Evolutionary conservation across 2,797 vertebrate species (phyloP), one percentile per base, ranked within the genome.

Genomic region (Sebastes hubbsi): DNA sequence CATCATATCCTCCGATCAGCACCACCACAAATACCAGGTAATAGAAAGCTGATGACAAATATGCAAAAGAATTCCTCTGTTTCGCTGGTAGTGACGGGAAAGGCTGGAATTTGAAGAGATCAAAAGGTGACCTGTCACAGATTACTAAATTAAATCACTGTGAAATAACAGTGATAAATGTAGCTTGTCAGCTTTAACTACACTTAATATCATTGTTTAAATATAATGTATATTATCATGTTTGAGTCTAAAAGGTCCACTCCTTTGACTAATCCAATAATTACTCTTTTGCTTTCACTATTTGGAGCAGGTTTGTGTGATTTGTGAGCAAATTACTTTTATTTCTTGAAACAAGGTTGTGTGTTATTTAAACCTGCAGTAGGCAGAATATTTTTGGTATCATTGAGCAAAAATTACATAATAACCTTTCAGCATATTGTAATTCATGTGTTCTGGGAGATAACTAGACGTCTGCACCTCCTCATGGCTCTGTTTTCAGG

Each of bases 31-130:
- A 87, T 82, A 75, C 62, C 32, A 70, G 42, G 25, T 81, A 72
- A 89, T 87, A 66, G 77, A 84, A 82, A 72, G 72, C 20, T 68
- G 11, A 82, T 78, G 73, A 85, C 59, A 80, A 84, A 77, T 69
- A 77, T 75, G 42, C 20, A 3, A 75, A 81, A 67, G 36, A 54
- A 6, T 29, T 55, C 24, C 13, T 18, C 52, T 74, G 14, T 80
- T 74, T 85, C 66, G 62, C 42, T 55, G 22, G 6, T 60, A 62
- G 4, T 25, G 8, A 59, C 9, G 8, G 32, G 27, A 77, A 72
- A 10, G 63, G 27, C 11, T 62, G 56, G 58, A 81, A 55, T 67
- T 63, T 7, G 70, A 29, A 75, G 25, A 64, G 38, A 24, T 63
- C 52, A 46, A 68, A 76, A 65, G 16, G 11, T 55, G 46, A 68